Conservation (phyloP, 1,140 invertebrate genomes). For the Reticulitermes speratus region DNA sequence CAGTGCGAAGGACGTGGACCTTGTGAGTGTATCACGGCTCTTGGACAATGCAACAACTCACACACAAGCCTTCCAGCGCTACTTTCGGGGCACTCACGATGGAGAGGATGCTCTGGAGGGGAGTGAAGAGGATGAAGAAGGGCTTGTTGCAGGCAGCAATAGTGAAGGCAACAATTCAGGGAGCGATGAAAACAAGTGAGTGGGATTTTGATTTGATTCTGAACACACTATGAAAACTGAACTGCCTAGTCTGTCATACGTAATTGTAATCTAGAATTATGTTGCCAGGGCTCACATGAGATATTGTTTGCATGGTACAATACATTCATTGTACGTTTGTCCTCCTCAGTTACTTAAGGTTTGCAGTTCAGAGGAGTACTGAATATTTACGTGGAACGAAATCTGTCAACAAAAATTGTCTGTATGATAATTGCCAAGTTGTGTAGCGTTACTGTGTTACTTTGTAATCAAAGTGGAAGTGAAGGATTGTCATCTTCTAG, state of each 20-base stretch:
- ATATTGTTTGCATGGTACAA: too few relatives aligned
- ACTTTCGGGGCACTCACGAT: slow-evolving; percentile 45
- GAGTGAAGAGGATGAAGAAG: slow-evolving; percentile 67
- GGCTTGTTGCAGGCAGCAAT: slow-evolving; percentile 67
- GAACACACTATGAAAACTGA: neutral
- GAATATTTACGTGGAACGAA: too few relatives aligned
- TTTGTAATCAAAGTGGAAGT: too few relatives aligned
- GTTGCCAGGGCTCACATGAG: too few relatives aligned
- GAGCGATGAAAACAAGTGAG: slow-evolving; percentile 72
- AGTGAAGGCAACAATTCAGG: slow-evolving; percentile 80
- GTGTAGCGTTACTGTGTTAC: too few relatives aligned
- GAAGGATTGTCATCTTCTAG: too few relatives aligned
- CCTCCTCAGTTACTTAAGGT: too few relatives aligned
- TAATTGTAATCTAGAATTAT: slow-evolving; percentile 9
- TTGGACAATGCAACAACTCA: slow-evolving; percentile 77
- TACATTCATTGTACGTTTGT: too few relatives aligned
- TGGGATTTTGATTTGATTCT: slow-evolving; percentile 27
- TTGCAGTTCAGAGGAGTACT: too few relatives aligned
- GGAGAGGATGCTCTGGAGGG: slow-evolving; percentile 43
- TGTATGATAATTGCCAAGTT: too few relatives aligned
- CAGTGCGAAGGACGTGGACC: slow-evolving; percentile 49
- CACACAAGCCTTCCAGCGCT: slow-evolving; percentile 62
- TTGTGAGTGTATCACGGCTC: slow-evolving; percentile 73
- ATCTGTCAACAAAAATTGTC: too few relatives aligned
- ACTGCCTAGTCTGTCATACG: neutral